These are phyloP conservation scores for Penelope pileata DNA, from an alignment of 2,113 vertebrate species.

Conservation along the genomic window DNA sequence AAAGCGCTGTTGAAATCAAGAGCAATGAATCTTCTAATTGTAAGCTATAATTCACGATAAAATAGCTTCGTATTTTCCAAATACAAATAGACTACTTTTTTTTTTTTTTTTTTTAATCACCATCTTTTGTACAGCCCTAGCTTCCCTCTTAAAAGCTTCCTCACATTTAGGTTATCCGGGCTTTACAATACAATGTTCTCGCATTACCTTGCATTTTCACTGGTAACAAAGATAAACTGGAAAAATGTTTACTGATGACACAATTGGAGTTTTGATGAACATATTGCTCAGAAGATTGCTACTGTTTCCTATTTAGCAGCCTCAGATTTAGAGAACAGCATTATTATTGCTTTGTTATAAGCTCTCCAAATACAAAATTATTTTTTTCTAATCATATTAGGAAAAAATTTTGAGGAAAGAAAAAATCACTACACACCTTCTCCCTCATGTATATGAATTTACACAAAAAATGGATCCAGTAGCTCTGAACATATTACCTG, in stretches of 20 bases:
- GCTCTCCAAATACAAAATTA: fast-evolving
- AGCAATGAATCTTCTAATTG: not conserved
- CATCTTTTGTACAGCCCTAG: not conserved
- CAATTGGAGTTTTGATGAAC: not conserved
- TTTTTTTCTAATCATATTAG: not conserved
- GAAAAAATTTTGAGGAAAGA: not conserved
- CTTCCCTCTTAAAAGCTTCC: not conserved
- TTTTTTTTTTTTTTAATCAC: not conserved
- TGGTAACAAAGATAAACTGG: not conserved
- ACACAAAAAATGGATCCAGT: not conserved
- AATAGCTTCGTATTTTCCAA: not conserved
- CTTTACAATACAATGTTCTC: not conserved
- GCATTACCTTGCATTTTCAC: not conserved
- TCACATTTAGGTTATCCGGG: not conserved
- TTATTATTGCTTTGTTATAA: not conserved
- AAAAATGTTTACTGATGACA: not conserved
- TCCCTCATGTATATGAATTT: not conserved
- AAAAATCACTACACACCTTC: not conserved
- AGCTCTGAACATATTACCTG: not conserved
- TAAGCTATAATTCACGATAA: not conserved
- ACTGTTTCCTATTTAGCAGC: not conserved
- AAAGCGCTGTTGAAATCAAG: not conserved
- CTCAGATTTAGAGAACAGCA: not conserved
- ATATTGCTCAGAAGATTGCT: not conserved
- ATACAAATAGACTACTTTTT: not conserved